These are phyloP conservation scores for Odiellus spinosus DNA, from an alignment of 2,888 invertebrate species.

Conservation along the genomic window DNA sequence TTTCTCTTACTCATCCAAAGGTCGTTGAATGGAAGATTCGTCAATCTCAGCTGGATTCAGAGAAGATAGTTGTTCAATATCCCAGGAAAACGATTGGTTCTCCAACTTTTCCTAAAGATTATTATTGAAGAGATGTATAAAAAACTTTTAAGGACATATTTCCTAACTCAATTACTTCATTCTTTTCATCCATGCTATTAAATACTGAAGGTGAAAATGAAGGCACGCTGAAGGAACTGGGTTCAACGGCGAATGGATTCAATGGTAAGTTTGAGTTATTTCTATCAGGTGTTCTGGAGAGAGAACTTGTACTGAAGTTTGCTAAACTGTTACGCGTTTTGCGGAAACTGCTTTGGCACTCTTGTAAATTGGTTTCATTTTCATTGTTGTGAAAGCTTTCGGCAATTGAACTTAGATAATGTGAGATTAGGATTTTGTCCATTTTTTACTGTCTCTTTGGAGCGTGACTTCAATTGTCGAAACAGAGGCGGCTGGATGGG, in stretches of 20 bases:
- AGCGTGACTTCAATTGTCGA: too few species aligned
- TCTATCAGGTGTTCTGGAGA: too few species aligned
- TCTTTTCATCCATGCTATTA: constrained; percentile 8
- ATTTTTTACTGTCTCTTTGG: too few species aligned
- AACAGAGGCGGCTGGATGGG: too few species aligned
- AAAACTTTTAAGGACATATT: neutral
- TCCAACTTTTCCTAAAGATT: neutral
- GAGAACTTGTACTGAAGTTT: too few species aligned
- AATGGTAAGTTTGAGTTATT: too few species aligned
- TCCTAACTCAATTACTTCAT: neutral
- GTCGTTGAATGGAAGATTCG: constrained; percentile 10
- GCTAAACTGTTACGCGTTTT: too few species aligned
- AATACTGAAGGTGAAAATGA: constrained; percentile 13
- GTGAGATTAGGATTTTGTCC: too few species aligned
- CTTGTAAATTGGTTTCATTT: too few species aligned
- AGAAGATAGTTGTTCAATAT: constrained; percentile 12
- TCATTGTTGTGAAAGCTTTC: too few species aligned
- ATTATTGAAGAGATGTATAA: neutral
- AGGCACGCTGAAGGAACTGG: constrained; percentile 9
- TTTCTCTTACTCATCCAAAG: constrained; percentile 1
- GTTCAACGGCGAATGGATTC: constrained; percentile 14
- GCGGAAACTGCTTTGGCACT: too few species aligned
- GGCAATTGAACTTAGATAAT: too few species aligned
- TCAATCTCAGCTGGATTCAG: constrained; percentile 13
- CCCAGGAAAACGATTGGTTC: constrained; percentile 12